Base-by-base conservation (phyloP, 1,140 invertebrate genomes). In the Lanistes nyassanus region DNA sequence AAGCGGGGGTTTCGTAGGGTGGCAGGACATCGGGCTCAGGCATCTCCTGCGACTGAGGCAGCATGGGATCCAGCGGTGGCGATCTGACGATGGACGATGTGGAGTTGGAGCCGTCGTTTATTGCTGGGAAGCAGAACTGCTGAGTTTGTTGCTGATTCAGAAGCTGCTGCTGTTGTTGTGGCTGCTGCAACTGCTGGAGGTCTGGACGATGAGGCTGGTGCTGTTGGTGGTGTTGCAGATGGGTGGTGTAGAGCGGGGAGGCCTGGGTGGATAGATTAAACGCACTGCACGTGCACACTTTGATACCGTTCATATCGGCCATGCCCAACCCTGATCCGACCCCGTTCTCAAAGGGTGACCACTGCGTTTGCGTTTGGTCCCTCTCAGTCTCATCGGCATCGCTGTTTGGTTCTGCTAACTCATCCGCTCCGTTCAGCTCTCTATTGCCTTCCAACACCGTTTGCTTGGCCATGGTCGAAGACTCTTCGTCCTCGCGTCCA, bases 171-270 rank as follows among this genome's bases (percentile, higher is more conserved):
- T 39, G 29, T 55, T 70, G 66, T 29, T 66, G 64, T n/a, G n/a
- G 58, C 21, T 65, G 62, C 31, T 60, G 56, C 31, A 26, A 23
- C 31, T 39, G 66, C 29, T 56, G 51, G 42, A 47, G 9, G 2
- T 47, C 42, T 47, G 2, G 42, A 47, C 42, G 42, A 23, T 70
- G 68, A 21, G 53, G 68, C 68, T 68, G 66, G n/a, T 68, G 66
- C 66, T 70, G 68, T 36, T 70, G 68, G 6, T 42, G 51, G 13
- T 70, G 68, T 19, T 70, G 26, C 19, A 70, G 26, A n/a, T 70
- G 68, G 47, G n/a, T 55, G 13, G 11, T 34, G 68, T 56, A 70
- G 26, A 70, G 23, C 21, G 29, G 34, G 37, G 39, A 29, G 11
- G 31, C 26, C 42, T 53, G 42, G 42, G 42, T 47, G 11, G 47